Evolutionary conservation across 2,888 invertebrate genomes (phyloP), one percentile per base, ranked within the genome.

Genomic region (Agonopterix heracliana): DNA sequence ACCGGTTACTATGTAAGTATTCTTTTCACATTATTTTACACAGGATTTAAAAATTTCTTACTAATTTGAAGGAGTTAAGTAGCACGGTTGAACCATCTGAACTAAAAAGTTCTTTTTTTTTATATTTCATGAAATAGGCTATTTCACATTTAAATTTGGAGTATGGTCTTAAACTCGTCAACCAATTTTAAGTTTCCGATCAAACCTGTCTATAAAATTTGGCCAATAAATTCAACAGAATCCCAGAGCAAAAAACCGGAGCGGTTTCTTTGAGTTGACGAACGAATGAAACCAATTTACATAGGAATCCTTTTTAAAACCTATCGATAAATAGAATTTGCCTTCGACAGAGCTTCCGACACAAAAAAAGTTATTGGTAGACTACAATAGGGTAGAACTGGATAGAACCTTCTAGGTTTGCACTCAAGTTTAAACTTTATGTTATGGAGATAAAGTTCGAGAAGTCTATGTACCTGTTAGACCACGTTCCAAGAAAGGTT

Each of bases 291-390:
- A 70, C 60, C 55, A 63, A 79, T 79, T 68, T 71, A 72, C 72
- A 76, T 74, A 68, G 71, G 71, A 79, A 79, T 81, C 74, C 78
- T 74, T 78, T 78, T 78, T 75, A 63, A 64, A 64, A 53, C 61
- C 59, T 56, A 63, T 67, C 70, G 61, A 76, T 78, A 74, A 74
- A 80, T 71, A 74, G 66, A 71, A 64, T 65, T 38, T 60, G 65
- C 63, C 65, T 68, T 70, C 58, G 64, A 65, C 38, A 64, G 54
- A 62, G 69, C 73, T 79, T 74, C 78, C 72, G 72, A 76, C 59
- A 71, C 71, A 77, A 57, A 76, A 76, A 73, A 68, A 60, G 50
- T 43, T 46, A 49, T 56, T 46, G 38, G 47, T 54, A 48, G 17
- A 56, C 50, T 51, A 66, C 64, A 64, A 62, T 64, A 48, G 64